Evolutionary conservation across 2,797 vertebrate genomes (phyloP).

Genomic region (Alectoris magna): DNA sequence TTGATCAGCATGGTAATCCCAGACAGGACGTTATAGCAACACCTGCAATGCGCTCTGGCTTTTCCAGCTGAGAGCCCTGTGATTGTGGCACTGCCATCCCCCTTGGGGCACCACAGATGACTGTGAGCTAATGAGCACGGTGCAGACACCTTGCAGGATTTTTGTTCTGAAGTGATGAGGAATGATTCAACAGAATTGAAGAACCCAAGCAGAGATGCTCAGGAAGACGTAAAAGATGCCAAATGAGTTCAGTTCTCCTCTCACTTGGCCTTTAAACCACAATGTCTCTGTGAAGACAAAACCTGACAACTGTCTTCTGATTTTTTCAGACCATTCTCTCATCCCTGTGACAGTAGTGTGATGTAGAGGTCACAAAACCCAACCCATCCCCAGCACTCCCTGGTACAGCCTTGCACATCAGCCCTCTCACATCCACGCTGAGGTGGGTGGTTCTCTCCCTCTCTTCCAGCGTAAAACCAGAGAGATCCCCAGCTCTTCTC

Average conservation of each 20-base stretch:
- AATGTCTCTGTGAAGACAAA: background rate
- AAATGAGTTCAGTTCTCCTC: background rate
- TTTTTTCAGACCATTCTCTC: background rate
- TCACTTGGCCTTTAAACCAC: background rate
- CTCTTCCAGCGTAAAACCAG: background rate
- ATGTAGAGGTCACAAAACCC: background rate
- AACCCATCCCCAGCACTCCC: background rate
- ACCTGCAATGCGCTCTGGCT: background rate
- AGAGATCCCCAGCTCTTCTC: background rate
- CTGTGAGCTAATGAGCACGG: background rate
- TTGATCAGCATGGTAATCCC: background rate
- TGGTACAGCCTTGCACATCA: background rate
- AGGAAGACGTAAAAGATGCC: background rate
- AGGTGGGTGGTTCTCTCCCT: background rate
- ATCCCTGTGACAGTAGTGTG: background rate
- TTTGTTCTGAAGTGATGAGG: background rate
- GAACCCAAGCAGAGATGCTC: background rate
- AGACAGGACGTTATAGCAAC: background rate
- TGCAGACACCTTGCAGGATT: background rate
- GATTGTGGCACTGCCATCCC: background rate
- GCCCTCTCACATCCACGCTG: background rate
- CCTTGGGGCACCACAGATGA: background rate
- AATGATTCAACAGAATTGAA: fast-evolving
- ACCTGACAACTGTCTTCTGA: background rate
- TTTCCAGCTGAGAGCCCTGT: background rate